Conservation (phyloP, 2,797 vertebrate genomes). For the Gallirallus australis region DNA sequence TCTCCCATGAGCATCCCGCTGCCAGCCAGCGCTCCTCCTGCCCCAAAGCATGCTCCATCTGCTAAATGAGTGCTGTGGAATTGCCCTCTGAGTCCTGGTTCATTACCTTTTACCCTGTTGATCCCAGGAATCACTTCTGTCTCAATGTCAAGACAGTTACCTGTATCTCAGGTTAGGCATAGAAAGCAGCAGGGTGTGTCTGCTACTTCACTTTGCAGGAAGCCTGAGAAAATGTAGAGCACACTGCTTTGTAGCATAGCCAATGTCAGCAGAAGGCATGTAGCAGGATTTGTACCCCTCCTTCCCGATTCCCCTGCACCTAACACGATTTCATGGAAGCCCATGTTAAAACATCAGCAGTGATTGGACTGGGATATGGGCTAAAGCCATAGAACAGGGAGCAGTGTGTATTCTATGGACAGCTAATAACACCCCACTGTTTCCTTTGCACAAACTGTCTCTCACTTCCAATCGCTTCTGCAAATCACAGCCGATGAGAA, state of each 20-base stretch:
- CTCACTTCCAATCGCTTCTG: not conserved
- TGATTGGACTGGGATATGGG: rapidly evolving
- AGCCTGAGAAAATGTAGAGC: not conserved
- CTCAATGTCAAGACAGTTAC: not conserved
- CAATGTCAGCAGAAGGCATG: not conserved
- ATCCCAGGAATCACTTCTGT: not conserved
- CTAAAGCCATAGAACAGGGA: rapidly evolving
- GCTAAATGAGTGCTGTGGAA: not conserved
- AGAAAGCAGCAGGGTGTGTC: not conserved
- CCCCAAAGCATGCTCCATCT: rapidly evolving
- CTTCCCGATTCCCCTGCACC: not conserved
- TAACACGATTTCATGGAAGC: not conserved
- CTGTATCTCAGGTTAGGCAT: rapidly evolving
- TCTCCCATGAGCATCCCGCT: not conserved
- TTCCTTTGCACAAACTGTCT: not conserved
- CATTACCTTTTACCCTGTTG: not conserved
- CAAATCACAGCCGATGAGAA: not conserved
- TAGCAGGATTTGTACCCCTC: not conserved
- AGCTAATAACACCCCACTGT: not conserved
- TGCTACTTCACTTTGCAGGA: not conserved
- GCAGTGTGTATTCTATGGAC: not conserved
- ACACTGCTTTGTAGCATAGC: not conserved
- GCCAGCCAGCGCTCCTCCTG: not conserved
- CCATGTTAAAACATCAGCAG: not conserved
- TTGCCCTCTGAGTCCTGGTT: not conserved